A percentile compares a stretch with the other conserved stretches of the same genome.
Evolutionary conservation across 2,113 vertebrate species (phyloP).

Genomic region (Petrocephalus microphthalmus): DNA sequence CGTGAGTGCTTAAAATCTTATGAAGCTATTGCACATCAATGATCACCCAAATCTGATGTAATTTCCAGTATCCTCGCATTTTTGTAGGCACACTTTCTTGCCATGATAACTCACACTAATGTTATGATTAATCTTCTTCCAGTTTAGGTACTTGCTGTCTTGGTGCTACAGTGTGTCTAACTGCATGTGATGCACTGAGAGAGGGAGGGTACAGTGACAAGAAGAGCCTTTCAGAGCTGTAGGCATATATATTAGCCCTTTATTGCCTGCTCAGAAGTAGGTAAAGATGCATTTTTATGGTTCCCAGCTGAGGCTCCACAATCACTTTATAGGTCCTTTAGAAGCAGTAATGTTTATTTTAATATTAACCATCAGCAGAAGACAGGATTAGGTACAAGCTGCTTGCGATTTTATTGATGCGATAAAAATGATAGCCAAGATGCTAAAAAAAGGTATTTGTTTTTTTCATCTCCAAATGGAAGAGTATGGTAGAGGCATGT

Average conservation of each 20-base stretch:
- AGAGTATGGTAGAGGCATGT: background rate
- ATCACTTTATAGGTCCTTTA: constrained; percentile 2
- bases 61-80: background rate
- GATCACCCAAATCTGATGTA: background rate
- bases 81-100: background rate
- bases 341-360: background rate
- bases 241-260: background rate
- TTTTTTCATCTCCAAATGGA: background rate
- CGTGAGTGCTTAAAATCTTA: background rate
- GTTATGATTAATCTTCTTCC: background rate
- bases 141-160: background rate
- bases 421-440: background rate
- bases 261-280: background rate
- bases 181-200: background rate
- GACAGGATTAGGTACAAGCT: background rate
- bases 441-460: background rate
- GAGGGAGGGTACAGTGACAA: background rate
- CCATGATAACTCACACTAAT: background rate
- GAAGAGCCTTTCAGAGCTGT: background rate
- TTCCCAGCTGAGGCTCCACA: background rate
- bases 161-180: background rate
- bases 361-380: background rate
- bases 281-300: background rate
- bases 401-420: background rate
- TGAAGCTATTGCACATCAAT: background rate